Evolutionary conservation across 1,140 invertebrate species (phyloP), one percentile per base, ranked within the genome.

Genomic region (Dendroctonus ponderosae): DNA sequence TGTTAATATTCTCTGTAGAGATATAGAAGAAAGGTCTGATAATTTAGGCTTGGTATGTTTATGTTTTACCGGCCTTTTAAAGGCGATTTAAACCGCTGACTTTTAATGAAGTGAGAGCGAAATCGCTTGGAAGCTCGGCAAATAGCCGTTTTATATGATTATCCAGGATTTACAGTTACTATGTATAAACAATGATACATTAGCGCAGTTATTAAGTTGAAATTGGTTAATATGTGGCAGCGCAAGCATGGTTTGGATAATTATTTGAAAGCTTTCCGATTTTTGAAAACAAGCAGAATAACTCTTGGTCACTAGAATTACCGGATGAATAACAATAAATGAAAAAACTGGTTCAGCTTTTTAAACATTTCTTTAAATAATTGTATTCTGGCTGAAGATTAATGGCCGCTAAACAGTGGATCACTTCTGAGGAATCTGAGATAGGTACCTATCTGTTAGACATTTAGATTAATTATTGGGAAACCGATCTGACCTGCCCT

Each of bases 1-100:
- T 62, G 46, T 62, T 62, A 52, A 62, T 62, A 52, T 62, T 62
- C 60, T 62, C 60, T 62, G 51, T 62, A 53, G 51, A 49, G 60
- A 62, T 50, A 49, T 11, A 41, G 50, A 62, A 62, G 39, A 52
- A 62, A 62, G 50, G 51, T 62, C 52, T 62, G 60, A 62, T 62
- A 52, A 8, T 52, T 39, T 14, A 62, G 37, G 49, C 9, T 50
- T 62, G 60, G 48, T 62, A 52, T 62, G 60, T 62, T 62, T 62
- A 62, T 62, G 60, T 52, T 52, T 62, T 62, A 51, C 14, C 48
- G 26, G 60, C 46, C 60, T 50, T 62, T 62, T 62, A 51, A 58
- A 62, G 49, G 58, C 43, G 46, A 60, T 60, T 60, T 60, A 60
- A 60, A 46, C 43, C 46, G 48, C 37, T 42, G 12, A 39, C 46